A percentile compares a stretch with the other conserved stretches of the same genome.
These are phyloP conservation scores for Xenopus petersii DNA, from an alignment of 2,797 vertebrate genomes.

Conservation along the genomic window DNA sequence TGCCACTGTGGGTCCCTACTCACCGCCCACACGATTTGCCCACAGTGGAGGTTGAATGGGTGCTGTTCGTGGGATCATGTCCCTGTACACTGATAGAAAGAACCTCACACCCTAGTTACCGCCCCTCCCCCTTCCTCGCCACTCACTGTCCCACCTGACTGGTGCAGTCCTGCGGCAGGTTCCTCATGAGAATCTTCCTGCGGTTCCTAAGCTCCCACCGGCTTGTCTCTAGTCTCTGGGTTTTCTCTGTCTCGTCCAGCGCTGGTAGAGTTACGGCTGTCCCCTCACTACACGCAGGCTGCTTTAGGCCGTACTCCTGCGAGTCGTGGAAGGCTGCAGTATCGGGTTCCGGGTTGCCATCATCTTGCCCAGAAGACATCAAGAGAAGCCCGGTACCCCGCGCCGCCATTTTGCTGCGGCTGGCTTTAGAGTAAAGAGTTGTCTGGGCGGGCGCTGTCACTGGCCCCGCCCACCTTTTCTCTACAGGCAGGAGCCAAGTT, in stretches of 20 bases:
- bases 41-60: no score
- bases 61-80: no score
- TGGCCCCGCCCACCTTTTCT: constrained; percentile 14
- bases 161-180: constrained; percentile 86
- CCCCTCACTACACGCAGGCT: neutral
- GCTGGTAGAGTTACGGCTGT: constrained; percentile 60
- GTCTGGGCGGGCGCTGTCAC: neutral
- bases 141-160: constrained; percentile 78
- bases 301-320: neutral
- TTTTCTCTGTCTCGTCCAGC: constrained; percentile 77
- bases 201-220: constrained; percentile 88
- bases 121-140: no score
- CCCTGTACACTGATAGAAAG: no score
- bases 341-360: neutral
- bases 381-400: constrained; percentile 22
- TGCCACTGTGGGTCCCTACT: no score
- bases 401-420: constrained; percentile 57
- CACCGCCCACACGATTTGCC: no score
- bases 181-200: constrained; percentile 90
- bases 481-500: neutral
- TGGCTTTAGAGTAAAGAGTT: neutral
- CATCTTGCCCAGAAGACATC: constrained; percentile 50
- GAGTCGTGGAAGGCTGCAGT: neutral
- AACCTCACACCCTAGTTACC: no score
- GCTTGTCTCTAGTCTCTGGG: constrained; percentile 79